Evolutionary conservation across 2,888 invertebrate species (phyloP).

Genomic region (Gortyna flavago): DNA sequence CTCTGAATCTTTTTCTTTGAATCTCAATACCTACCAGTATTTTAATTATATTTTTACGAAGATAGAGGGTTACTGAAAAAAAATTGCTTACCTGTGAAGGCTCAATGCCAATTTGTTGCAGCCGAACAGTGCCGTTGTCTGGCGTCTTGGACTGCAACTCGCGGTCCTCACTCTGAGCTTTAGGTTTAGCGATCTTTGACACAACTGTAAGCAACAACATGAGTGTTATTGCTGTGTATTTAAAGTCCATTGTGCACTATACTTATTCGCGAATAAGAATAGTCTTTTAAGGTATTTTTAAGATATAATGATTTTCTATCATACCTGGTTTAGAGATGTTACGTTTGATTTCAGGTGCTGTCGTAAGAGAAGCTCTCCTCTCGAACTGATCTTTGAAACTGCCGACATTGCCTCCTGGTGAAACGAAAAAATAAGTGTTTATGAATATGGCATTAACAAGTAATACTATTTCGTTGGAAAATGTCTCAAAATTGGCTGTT

Average conservation of each 20-base stretch:
- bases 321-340: slow-evolving; percentile 84
- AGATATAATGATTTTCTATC: not conserved
- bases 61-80: not conserved
- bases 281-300: not conserved
- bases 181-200: slow-evolving; percentile 88
- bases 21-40: no score
- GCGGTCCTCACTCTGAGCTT: slow-evolving; percentile 88
- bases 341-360: slow-evolving; percentile 85
- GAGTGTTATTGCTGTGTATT: rapidly evolving
- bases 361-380: slow-evolving; percentile 92
- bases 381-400: slow-evolving; percentile 97
- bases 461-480: no score
- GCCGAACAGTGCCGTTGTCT: slow-evolving; percentile 83
- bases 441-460: not conserved
- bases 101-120: slow-evolving; percentile 88
- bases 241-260: not conserved
- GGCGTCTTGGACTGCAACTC: slow-evolving; percentile 79
- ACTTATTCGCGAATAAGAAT: no score
- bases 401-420: slow-evolving; percentile 93
- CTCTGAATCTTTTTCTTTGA: not conserved
- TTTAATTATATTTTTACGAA: not conserved
- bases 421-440: not conserved
- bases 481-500: no score
- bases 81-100: slow-evolving; percentile 80
- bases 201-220: slow-evolving; percentile 73